phyloP scores from a whole-genome alignment of 2,113 vertebrate genomes.

The Chionodraco myersi region DNA sequence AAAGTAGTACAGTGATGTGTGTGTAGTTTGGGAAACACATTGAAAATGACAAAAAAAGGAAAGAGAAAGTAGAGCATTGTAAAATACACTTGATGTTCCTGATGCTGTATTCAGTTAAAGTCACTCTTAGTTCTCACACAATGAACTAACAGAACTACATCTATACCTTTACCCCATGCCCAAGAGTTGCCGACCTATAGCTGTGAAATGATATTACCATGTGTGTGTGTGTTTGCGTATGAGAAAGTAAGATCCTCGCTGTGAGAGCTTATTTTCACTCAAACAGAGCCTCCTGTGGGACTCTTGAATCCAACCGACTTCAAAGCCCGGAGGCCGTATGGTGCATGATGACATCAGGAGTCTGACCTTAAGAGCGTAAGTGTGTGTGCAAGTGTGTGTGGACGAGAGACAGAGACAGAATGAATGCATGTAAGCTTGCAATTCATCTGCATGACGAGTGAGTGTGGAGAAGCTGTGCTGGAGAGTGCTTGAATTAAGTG shows the following conservation, averaged over 20 bases:
- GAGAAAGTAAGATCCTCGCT: constrained; percentile 43
- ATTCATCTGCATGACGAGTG: constrained; percentile 10
- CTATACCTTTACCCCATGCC: constrained; percentile 1
- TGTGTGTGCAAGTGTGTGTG: constrained; percentile 29
- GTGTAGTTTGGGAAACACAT: not conserved
- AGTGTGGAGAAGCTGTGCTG: not conserved
- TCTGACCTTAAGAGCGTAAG: constrained; percentile 66
- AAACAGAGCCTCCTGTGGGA: constrained; percentile 69
- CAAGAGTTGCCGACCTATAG: constrained; percentile 40
- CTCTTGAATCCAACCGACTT: constrained; percentile 60
- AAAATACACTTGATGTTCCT: not conserved
- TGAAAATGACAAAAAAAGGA: not conserved
- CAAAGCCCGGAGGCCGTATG: constrained; percentile 62
- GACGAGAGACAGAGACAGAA: constrained; percentile 26
- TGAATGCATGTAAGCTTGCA: not conserved
- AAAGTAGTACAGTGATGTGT: not conserved
- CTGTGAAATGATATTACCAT: constrained; percentile 49
- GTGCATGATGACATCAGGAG: constrained; percentile 72
- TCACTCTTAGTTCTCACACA: not conserved
- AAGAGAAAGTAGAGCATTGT: not conserved
- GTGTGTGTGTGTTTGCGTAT: constrained; percentile 7
- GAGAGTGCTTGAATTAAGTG: not conserved
- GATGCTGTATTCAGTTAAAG: not conserved
- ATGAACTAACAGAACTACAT: constrained; percentile 5
- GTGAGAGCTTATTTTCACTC: constrained; percentile 67